Base-by-base conservation (phyloP, 1,140 invertebrate species). In the Platyura marginata region DNA sequence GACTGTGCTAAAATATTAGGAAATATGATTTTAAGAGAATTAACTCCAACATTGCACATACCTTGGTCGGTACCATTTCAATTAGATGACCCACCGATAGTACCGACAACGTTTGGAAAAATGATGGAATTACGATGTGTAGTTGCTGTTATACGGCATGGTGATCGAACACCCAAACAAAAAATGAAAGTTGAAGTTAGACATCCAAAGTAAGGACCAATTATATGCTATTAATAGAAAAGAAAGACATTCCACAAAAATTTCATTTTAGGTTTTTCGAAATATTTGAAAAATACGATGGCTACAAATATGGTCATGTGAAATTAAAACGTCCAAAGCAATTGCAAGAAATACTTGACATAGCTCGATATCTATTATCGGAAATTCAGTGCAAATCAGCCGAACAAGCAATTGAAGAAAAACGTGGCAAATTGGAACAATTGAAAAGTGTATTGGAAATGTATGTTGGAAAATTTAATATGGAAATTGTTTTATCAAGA, bases 141-240 rank as follows among this genome's bases (percentile, higher is more conserved):
- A 1, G 89, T 97, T 21, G 94, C 86, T n/a, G 87, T 99, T 1
- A 98, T 99, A 41, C 65, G 96, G 49, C 96, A 99, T 57, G 96
- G 95, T 1, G 96, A 99, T 63, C 69, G 96, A 51, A 99, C 95
- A 10, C 96, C 96, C 0, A 99, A 99, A 64, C 96, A 99, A 65
- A 99, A 99, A 67, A 98, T 99, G 94, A 98, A 98, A 67, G 92
- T 99, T 51, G 93, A 98, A 74, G 94, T 98, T n/a, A 75, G 92
- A 44, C 91, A 99, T 75, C 87, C 81, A 21, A 94, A 93, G 82
- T 95, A 65, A 70, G 71, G 68, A 38, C 41, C 9, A 44, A 37
- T 21, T 36, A 18, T 18, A 20, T 44, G 36, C n/a, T n/a, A n/a
- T n/a, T n/a, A n/a, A n/a, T n/a, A n/a, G n/a, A n/a, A n/a, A n/a